Base-by-base conservation (phyloP, 1,140 invertebrate species). In the Amphibalanus amphitrite region DNA sequence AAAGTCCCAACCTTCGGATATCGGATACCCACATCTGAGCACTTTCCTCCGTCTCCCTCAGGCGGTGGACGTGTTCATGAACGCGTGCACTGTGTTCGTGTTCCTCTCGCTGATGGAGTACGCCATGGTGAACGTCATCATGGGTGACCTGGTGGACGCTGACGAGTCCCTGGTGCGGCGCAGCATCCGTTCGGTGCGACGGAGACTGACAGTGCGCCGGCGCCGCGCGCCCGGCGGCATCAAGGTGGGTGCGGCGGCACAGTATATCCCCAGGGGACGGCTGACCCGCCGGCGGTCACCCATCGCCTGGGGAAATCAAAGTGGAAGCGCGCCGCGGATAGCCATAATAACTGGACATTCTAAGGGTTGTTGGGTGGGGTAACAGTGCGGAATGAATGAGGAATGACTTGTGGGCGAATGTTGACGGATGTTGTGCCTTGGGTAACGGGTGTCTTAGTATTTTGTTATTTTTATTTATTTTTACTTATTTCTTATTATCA, bases 101-200 rank as follows among this genome's bases (percentile, higher is more conserved):
- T 95, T 95, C 78, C 89, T 93, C 87, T 92, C 92, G 4, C 79
- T 95, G 47, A 94, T 95, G 92, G 92, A 95, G 79, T 95, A 94
- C 79, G 93, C 91, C 76, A 80, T 95, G 73, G 91, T 95, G 0
- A 94, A 94, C 76, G 92, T 94, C 69, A 89, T 94, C 0, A 82
- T 94, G 3, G 89, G 89, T 0, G 89, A 91, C 75, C 73, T 76
- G 47, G 73, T 73, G 26, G 76, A 76, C 59, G 73, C 72, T 13
- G 71, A 74, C 28, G 73, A 73, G 68, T 30, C 29, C 4, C 29
- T 30, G 6, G 20, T 59, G 17, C 47, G 47, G 6, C 47, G 47
- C 47, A 59, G 47, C 20, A 6, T 59, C 47, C 47, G 47, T 1
- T 59, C 47, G 1, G 47, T 59, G 6, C 47, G 47, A 1, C 10